Evolutionary conservation across 2,797 vertebrate genomes (phyloP).

Genomic region (Melanogrammus aeglefinus): DNA sequence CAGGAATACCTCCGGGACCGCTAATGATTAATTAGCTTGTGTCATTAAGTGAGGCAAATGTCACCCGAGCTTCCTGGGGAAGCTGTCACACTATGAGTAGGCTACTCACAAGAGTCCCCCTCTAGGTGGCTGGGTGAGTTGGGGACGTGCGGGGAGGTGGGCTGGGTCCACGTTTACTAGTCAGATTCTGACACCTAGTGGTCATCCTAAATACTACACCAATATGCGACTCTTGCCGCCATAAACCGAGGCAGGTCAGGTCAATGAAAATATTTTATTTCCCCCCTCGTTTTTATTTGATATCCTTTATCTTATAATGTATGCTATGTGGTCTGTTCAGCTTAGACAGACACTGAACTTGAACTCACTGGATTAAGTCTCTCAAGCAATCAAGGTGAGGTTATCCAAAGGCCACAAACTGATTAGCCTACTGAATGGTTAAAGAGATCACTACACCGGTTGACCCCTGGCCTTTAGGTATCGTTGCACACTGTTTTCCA

Average conservation of each 20-base stretch:
- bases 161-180: conserved; percentile 60
- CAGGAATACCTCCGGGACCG: conserved; percentile 90
- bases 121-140: conserved; percentile 45
- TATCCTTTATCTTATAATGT: too few relatives aligned
- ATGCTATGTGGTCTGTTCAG: not conserved
- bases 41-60: conserved; percentile 98
- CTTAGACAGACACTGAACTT: not conserved
- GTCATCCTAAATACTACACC: conserved; percentile 57
- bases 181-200: conserved; percentile 90
- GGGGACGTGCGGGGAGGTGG: conserved; percentile 25
- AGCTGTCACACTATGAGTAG: conserved; percentile 83
- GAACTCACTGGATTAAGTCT: not conserved
- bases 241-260: too few relatives aligned
- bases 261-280: too few relatives aligned
- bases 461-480: conserved; percentile 65
- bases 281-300: too few relatives aligned
- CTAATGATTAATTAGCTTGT: conserved; percentile 99
- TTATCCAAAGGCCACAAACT: conserved; percentile 30
- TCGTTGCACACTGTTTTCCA: conserved; percentile 40
- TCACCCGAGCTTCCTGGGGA: conserved; percentile 90
- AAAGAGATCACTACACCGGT: conserved; percentile 36
- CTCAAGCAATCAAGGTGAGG: not conserved
- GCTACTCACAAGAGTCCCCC: conserved; percentile 72
- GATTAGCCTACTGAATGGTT: conserved; percentile 23
- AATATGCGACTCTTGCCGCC: not conserved